phyloP scores from a whole-genome alignment of 2,888 invertebrate species.

The Geotrupes spiniger region DNA sequence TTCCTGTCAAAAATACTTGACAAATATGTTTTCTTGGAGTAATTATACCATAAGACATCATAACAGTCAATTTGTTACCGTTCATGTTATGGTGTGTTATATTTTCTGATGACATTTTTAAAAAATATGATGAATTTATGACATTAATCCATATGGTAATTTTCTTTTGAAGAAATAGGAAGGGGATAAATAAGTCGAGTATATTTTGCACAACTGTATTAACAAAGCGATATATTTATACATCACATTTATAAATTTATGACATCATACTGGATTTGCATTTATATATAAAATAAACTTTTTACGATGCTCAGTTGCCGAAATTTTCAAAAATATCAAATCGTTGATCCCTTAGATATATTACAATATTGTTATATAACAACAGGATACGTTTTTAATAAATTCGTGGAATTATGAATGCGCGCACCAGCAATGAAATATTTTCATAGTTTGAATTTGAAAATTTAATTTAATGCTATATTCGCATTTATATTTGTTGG shows the following conservation, averaged over 20 bases:
- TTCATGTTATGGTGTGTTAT: too few species aligned
- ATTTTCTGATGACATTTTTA: too few species aligned
- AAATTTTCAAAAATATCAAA: conserved; percentile 25
- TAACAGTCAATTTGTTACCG: too few species aligned
- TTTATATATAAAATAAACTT: conserved; percentile 39
- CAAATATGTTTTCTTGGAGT: too few species aligned
- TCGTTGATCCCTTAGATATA: conserved; percentile 15
- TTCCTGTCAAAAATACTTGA: too few species aligned
- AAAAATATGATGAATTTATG: too few species aligned
- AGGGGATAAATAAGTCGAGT: too few species aligned
- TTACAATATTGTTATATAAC: neutral
- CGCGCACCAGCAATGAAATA: neutral
- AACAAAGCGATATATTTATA: conserved; percentile 40
- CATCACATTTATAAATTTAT: conserved; percentile 32
- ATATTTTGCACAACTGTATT: conserved; percentile 36
- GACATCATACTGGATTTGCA: conserved; percentile 29
- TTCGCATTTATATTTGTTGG: too few species aligned
- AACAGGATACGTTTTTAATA: conserved; percentile 6
- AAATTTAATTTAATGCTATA: too few species aligned
- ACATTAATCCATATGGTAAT: too few species aligned
- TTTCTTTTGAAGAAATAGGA: too few species aligned
- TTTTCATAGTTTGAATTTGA: neutral
- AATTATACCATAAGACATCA: too few species aligned
- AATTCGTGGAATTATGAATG: conserved; percentile 10
- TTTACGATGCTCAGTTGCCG: conserved; percentile 23